Evolutionary conservation across 2,797 vertebrate species (phyloP).

Genomic region (Presbytis comata): DNA sequence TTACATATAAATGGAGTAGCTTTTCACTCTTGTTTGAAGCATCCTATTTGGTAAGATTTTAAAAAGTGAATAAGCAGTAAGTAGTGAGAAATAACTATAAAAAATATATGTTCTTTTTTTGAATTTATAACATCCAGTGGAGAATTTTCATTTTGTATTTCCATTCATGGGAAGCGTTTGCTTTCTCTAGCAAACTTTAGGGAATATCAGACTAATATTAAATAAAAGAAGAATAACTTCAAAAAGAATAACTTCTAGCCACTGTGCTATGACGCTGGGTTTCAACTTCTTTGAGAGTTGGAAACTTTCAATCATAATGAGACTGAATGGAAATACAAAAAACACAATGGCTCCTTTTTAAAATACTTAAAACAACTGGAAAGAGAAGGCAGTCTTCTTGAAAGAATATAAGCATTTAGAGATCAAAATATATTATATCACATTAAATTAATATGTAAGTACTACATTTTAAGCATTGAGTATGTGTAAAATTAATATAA

Average conservation of each 20-base stretch:
- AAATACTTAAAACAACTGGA: slow-evolving; percentile 32
- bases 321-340: slow-evolving; percentile 13
- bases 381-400: slow-evolving; percentile 6
- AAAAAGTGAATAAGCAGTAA: slow-evolving; percentile 7
- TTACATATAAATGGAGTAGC: background rate
- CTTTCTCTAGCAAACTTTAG: slow-evolving; percentile 5
- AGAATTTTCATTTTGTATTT: slow-evolving; percentile 28
- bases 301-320: slow-evolving; percentile 41
- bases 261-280: background rate
- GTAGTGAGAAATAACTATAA: slow-evolving; percentile 37
- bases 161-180: slow-evolving; percentile 4
- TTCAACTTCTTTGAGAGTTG: slow-evolving; percentile 26
- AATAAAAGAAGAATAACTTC: slow-evolving; percentile 7
- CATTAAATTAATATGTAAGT: slow-evolving; percentile 21
- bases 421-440: background rate
- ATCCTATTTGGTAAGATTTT: slow-evolving; percentile 25
- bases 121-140: background rate
- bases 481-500: slow-evolving; percentile 6
- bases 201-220: background rate
- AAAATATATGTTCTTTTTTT: slow-evolving; percentile 19
- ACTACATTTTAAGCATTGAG: slow-evolving; percentile 29
- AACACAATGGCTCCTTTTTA: background rate
- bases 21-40: background rate
- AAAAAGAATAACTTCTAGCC: slow-evolving; percentile 7
- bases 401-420: slow-evolving; percentile 31